phyloP scores from a whole-genome alignment of 2,888 invertebrate species.

The Endotricha flammealis region DNA sequence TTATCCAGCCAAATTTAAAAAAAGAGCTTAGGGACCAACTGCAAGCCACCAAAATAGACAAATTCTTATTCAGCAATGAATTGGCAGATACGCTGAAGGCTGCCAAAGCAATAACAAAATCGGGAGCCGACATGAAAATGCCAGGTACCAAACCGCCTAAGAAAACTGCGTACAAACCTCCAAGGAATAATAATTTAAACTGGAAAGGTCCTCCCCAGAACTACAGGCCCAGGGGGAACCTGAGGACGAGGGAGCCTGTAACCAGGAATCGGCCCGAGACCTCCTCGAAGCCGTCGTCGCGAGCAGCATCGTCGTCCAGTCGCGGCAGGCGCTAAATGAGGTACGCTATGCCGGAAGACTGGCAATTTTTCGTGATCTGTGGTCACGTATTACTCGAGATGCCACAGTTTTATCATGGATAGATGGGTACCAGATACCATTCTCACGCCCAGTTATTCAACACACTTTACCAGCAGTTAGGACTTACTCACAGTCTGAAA shows the following conservation, averaged over 20 bases:
- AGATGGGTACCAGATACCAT: no score
- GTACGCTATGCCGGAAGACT: no score
- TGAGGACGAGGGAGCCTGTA: slow-evolving; percentile 12
- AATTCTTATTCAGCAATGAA: slow-evolving; percentile 17
- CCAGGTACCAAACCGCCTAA: background rate
- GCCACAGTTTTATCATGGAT: no score
- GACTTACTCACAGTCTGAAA: background rate
- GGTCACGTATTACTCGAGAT: no score
- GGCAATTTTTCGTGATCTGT: no score
- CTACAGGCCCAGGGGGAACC: slow-evolving; percentile 11
- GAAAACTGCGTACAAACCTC: background rate
- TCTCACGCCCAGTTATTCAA: no score
- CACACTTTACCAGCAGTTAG: background rate
- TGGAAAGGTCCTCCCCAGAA: slow-evolving; percentile 11
- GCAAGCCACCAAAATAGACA: slow-evolving; percentile 17
- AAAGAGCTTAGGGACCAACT: slow-evolving; percentile 22
- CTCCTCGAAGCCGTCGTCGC: slow-evolving; percentile 9
- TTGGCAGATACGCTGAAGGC: slow-evolving; percentile 18
- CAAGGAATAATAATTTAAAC: slow-evolving; percentile 11
- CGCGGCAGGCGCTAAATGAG: no score
- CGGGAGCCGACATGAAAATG: slow-evolving; percentile 16
- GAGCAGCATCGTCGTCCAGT: background rate
- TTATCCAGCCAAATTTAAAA: slow-evolving; percentile 15
- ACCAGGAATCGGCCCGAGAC: slow-evolving; percentile 4
- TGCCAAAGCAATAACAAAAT: slow-evolving; percentile 19